A percentile compares a stretch with the other conserved stretches of the same genome.
Conservation (phyloP, 2,113 vertebrate species). For the Chroicocephalus ridibundus region DNA sequence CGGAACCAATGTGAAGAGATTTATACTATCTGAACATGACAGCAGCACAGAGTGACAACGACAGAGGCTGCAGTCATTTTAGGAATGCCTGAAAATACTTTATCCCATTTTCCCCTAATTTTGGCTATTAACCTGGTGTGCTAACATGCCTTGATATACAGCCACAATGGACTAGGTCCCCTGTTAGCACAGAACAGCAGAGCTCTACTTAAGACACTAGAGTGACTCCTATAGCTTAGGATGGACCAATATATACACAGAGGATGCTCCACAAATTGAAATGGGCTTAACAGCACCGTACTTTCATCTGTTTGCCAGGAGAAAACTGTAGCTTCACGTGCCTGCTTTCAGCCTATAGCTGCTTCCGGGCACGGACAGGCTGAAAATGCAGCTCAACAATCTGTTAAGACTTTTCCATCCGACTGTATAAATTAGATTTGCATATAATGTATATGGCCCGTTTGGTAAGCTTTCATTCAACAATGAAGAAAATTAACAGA, state of each 20-base stretch:
- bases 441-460: not conserved
- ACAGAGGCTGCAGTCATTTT: not conserved
- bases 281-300: not conserved
- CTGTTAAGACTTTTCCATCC: not conserved
- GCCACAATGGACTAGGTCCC: not conserved
- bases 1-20: not conserved
- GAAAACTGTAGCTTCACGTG: not conserved
- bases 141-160: not conserved
- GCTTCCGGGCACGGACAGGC: not conserved
- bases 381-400: not conserved
- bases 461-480: not conserved
- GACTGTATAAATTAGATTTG: not conserved
- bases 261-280: not conserved
- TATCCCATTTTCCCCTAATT: not conserved
- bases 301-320: not conserved
- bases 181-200: not conserved
- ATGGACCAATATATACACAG: not conserved
- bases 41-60: not conserved
- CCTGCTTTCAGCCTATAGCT: not conserved
- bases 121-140: not conserved
- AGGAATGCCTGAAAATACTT: not conserved
- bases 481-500: not conserved
- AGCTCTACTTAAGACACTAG: not conserved
- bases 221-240: not conserved
- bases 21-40: not conserved